Conservation (phyloP, 2,888 invertebrate species). For the Eupithecia subumbrata region DNA sequence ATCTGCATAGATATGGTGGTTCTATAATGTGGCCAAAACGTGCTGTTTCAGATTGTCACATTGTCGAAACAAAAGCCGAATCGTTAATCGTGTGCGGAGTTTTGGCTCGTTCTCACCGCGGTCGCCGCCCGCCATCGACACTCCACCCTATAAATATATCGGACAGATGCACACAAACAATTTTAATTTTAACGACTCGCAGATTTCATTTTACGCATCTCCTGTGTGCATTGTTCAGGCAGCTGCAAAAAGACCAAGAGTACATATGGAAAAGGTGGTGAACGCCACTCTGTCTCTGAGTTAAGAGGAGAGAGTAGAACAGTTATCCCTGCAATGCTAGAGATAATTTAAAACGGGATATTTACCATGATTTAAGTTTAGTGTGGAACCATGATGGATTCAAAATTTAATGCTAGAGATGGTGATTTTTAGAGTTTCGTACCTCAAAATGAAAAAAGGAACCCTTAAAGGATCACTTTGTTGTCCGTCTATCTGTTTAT, state of each 20-base stretch:
- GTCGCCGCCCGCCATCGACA: constrained; percentile 57
- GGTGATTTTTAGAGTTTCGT: too few relatives aligned
- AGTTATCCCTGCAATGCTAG: not conserved
- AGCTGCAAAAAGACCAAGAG: constrained; percentile 26
- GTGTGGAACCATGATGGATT: too few relatives aligned
- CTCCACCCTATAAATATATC: constrained; percentile 74
- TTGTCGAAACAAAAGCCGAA: constrained; percentile 27
- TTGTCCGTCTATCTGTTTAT: too few relatives aligned
- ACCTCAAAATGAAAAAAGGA: too few relatives aligned
- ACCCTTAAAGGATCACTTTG: too few relatives aligned
- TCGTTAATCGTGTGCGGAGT: constrained; percentile 28
- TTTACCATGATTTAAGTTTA: too few relatives aligned
- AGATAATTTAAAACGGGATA: not conserved
- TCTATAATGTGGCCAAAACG: not conserved
- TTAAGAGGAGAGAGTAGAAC: not conserved
- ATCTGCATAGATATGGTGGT: not conserved
- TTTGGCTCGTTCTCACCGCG: constrained; percentile 50
- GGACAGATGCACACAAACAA: constrained; percentile 67
- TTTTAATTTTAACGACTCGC: constrained; percentile 65
- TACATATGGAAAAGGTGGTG: not conserved
- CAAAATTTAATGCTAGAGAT: too few relatives aligned
- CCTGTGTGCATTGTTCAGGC: constrained; percentile 28
- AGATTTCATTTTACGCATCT: constrained; percentile 48
- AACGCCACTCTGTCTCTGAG: not conserved
- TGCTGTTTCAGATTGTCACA: constrained; percentile 15